Evolutionary conservation across 2,888 invertebrate genomes (phyloP).

Genomic region (Cerastis rubricosa): DNA sequence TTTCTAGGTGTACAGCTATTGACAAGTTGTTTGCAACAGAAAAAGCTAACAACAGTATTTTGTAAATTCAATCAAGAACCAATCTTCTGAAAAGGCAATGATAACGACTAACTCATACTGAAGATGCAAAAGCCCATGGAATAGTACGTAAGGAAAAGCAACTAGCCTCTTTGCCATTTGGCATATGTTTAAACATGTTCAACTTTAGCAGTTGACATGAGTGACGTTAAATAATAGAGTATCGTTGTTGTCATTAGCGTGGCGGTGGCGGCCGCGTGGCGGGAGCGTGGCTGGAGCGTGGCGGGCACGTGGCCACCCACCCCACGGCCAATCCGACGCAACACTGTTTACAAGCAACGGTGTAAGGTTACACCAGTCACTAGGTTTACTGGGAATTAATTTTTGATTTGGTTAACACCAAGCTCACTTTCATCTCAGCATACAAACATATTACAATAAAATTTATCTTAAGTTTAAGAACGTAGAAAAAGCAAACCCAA

Average conservation of each 20-base stretch:
- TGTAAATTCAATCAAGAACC: not conserved
- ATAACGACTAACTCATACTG: not conserved
- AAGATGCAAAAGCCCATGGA: not conserved
- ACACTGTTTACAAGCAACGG: constrained; percentile 60
- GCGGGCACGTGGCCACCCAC: constrained; percentile 62
- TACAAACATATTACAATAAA: not conserved
- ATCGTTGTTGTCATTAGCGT: constrained; percentile 67
- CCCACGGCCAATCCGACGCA: constrained; percentile 65
- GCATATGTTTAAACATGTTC: constrained; percentile 42
- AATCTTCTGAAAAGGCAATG: not conserved
- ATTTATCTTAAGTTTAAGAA: not conserved
- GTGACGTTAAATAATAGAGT: constrained; percentile 68
- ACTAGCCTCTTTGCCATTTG: constrained; percentile 25
- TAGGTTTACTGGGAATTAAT: constrained; percentile 54
- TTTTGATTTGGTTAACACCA: constrained; percentile 17
- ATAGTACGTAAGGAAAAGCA: not conserved
- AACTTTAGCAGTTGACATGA: constrained; percentile 42
- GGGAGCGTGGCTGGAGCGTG: constrained; percentile 67
- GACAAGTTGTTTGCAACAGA: not conserved
- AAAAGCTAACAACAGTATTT: not conserved
- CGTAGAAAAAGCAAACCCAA: not conserved
- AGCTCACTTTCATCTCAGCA: constrained; percentile 4
- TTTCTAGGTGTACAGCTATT: not conserved
- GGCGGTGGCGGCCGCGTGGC: constrained; percentile 64
- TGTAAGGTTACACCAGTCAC: constrained; percentile 63